Conservation (phyloP, 1,140 invertebrate genomes). For the Harlomillsia oculata region DNA sequence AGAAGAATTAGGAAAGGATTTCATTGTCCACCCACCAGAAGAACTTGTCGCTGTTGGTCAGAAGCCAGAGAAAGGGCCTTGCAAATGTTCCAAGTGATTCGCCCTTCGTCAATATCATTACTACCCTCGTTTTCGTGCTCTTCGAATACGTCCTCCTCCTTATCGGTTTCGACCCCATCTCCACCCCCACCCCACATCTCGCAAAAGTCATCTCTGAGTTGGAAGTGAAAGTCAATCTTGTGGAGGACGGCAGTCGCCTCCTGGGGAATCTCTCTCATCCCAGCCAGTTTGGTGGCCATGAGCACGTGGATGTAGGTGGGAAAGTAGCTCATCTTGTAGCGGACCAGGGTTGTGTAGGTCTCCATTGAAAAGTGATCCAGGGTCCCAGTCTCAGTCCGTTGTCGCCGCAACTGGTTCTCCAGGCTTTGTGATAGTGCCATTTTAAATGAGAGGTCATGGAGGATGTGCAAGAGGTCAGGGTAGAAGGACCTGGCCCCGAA, state of each 20-base stretch:
- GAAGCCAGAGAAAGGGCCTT: too few relatives aligned
- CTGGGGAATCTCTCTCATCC: not conserved
- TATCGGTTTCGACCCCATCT: not conserved
- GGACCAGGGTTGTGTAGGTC: not conserved
- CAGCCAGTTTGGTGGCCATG: not conserved
- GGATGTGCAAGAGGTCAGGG: not conserved
- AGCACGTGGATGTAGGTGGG: not conserved
- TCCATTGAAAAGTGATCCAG: not conserved
- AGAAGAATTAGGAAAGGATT: too few relatives aligned
- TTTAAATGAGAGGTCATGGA: not conserved
- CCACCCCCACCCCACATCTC: not conserved
- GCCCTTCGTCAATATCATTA: too few relatives aligned
- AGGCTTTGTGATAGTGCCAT: not conserved
- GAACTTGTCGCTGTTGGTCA: too few relatives aligned
- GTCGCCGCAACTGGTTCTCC: not conserved
- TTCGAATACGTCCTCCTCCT: not conserved
- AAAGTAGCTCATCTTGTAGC: not conserved
- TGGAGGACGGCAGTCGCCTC: not conserved
- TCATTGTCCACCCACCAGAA: too few relatives aligned
- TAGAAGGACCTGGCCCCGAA: not conserved
- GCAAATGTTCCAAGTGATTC: too few relatives aligned
- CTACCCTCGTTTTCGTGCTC: too few relatives aligned
- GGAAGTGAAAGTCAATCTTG: not conserved
- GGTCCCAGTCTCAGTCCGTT: too few relatives aligned
- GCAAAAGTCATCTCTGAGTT: not conserved